These are phyloP conservation scores for Zelleria hepariella DNA, from an alignment of 2,888 invertebrate species.

Conservation along the genomic window DNA sequence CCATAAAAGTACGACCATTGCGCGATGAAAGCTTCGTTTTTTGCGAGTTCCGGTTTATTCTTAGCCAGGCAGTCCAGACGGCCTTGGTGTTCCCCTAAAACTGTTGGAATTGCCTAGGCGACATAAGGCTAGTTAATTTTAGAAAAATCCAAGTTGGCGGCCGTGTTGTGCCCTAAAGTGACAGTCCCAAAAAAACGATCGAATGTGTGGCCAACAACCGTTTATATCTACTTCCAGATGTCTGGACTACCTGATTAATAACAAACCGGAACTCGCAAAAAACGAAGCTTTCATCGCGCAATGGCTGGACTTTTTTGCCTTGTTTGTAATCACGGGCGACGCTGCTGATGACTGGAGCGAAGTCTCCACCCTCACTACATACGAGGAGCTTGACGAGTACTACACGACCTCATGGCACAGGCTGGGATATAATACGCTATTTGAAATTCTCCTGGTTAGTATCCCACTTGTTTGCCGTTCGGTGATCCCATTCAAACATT, in stretches of 20 bases:
- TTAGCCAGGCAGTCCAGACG: slow-evolving; percentile 2
- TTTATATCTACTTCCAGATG: slow-evolving; percentile 4
- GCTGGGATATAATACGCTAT: slow-evolving; percentile 12
- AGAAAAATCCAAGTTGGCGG: no score
- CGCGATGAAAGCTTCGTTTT: slow-evolving; percentile 3
- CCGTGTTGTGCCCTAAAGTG: no score
- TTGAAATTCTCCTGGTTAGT: slow-evolving; percentile 13
- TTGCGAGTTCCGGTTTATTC: slow-evolving; percentile 3
- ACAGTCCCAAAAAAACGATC: no score
- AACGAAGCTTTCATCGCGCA: slow-evolving; percentile 3
- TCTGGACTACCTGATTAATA: slow-evolving; percentile 1
- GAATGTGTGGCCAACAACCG: no score
- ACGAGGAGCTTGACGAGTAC: slow-evolving; percentile 6
- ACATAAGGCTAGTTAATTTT: no score
- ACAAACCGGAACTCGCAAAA: slow-evolving; percentile 3
- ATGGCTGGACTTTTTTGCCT: slow-evolving; percentile 2
- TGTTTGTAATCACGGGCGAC: background rate
- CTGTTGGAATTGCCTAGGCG: no score
- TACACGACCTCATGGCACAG: slow-evolving; percentile 9
- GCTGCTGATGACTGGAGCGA: slow-evolving; percentile 9
- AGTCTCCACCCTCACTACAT: slow-evolving; percentile 1
- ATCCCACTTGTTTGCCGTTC: background rate
- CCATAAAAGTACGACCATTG: slow-evolving; percentile 1
- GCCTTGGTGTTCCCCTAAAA: no score
- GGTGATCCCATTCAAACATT: no score